These are phyloP conservation scores for Erynnis tages DNA, from an alignment of 2,888 invertebrate genomes.

Conservation along the genomic window DNA sequence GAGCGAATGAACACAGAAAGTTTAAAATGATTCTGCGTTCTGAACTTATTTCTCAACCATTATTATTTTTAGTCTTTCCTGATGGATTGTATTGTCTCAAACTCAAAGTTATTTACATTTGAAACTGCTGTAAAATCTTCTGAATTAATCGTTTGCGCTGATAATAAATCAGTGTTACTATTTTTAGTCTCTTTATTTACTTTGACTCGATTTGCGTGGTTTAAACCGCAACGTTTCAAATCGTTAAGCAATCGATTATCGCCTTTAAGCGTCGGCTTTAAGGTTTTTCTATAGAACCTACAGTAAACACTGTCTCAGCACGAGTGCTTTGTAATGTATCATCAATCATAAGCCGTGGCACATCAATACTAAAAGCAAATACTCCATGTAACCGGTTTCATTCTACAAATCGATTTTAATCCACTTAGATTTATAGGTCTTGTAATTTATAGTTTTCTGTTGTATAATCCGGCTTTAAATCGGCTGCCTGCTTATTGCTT, in stretches of 20 bases:
- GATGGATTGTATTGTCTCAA: background rate
- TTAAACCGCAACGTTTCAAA: slow-evolving; percentile 7
- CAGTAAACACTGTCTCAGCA: slow-evolving; percentile 27
- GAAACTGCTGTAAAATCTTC: background rate
- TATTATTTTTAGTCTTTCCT: slow-evolving; percentile 6
- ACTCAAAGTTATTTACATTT: background rate
- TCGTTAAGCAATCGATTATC: slow-evolving; percentile 25
- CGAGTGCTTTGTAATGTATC: slow-evolving; percentile 41
- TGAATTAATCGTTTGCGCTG: slow-evolving; percentile 8
- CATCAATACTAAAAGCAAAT: slow-evolving; percentile 64
- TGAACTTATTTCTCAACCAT: slow-evolving; percentile 18
- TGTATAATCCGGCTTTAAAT: slow-evolving; percentile 28
- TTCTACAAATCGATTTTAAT: slow-evolving; percentile 60
- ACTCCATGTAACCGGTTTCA: slow-evolving; percentile 55
- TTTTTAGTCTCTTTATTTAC: slow-evolving; percentile 24
- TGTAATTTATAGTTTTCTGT: slow-evolving; percentile 50
- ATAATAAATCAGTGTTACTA: slow-evolving; percentile 22
- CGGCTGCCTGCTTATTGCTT: slow-evolving; percentile 21
- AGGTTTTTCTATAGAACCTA: slow-evolving; percentile 30
- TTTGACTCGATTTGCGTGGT: slow-evolving; percentile 5
- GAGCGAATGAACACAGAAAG: slow-evolving; percentile 16
- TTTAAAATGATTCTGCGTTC: slow-evolving; percentile 11
- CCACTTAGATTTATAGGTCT: slow-evolving; percentile 53
- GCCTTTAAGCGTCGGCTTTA: slow-evolving; percentile 22
- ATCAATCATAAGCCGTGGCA: slow-evolving; percentile 61